These are phyloP conservation scores for Muscidifurax raptorellus DNA, from an alignment of 1,140 invertebrate species.

Conservation along the genomic window DNA sequence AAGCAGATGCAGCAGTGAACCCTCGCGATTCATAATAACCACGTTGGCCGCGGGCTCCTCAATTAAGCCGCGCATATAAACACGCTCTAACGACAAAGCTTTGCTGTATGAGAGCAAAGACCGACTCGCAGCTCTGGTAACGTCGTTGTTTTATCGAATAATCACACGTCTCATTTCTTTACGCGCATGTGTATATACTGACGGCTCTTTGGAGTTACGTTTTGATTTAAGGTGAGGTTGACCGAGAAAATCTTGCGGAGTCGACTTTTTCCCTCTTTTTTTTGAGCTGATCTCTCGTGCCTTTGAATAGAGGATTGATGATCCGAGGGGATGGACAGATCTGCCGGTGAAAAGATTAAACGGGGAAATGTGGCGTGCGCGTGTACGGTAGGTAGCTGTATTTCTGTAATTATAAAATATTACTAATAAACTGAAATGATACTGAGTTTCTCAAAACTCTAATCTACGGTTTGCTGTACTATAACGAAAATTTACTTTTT, in stretches of 20 bases:
- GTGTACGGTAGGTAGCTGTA: too few species aligned
- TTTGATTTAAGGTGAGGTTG: conserved; percentile 12
- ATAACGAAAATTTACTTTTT: not conserved
- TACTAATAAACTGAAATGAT: not conserved
- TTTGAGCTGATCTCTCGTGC: not conserved
- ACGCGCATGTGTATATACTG: not conserved
- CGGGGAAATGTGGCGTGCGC: not conserved
- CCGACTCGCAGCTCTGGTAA: not conserved
- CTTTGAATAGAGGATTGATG: conserved; percentile 39
- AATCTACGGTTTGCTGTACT: too few species aligned
- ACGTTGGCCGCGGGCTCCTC: not conserved
- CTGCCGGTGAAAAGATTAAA: not conserved
- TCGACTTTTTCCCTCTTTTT: not conserved
- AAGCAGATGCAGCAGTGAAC: conserved; percentile 10
- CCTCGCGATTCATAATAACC: not conserved
- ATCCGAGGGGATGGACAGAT: conserved; percentile 5
- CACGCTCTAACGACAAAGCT: not conserved
- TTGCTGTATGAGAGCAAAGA: not conserved
- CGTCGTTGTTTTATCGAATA: not conserved
- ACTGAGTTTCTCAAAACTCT: too few species aligned
- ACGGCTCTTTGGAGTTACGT: not conserved
- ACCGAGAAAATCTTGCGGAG: conserved; percentile 22
- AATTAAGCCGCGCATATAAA: not conserved
- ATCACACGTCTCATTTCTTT: not conserved
- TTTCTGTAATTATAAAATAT: not conserved